These are phyloP conservation scores for Ylistrum balloti DNA, from an alignment of 1,140 invertebrate species.

Conservation along the genomic window DNA sequence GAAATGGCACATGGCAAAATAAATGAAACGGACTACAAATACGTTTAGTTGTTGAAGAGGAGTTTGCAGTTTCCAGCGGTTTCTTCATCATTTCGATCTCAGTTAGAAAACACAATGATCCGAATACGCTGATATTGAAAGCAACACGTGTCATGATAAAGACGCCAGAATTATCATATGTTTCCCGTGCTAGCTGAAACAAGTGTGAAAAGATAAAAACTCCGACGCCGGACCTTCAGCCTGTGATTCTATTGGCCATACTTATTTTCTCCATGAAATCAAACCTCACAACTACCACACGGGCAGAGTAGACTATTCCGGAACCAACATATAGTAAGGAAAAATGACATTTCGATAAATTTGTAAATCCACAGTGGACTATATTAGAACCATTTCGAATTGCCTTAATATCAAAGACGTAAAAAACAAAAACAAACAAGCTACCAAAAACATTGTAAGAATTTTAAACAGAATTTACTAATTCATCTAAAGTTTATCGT, in stretches of 20 bases:
- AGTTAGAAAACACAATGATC: not conserved
- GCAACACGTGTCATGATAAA: slow-evolving; percentile 1
- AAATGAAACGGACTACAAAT: not conserved
- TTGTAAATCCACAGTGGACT: not conserved
- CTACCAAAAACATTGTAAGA: too few relatives aligned
- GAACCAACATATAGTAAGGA: not conserved
- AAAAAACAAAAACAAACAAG: too few relatives aligned
- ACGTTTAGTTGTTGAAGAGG: not conserved
- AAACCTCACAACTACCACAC: slow-evolving; percentile 43
- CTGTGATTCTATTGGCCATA: slow-evolving; percentile 43
- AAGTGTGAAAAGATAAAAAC: not conserved
- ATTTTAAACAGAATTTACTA: too few relatives aligned
- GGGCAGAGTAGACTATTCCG: slow-evolving; percentile 31
- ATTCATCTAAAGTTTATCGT: too few relatives aligned
- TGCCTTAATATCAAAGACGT: too few relatives aligned
- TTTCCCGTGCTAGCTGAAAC: slow-evolving; percentile 38
- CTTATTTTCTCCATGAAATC: slow-evolving; percentile 47
- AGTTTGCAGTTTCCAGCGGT: not conserved
- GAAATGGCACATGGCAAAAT: not conserved
- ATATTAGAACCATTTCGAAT: too few relatives aligned
- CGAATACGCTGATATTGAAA: slow-evolving; percentile 41
- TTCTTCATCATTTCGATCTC: not conserved
- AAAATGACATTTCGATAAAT: not conserved
- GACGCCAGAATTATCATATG: slow-evolving; percentile 39
- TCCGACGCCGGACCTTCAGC: slow-evolving; percentile 28